These are phyloP conservation scores for Columbina picui DNA, from an alignment of 2,113 vertebrate species.

Conservation along the genomic window DNA sequence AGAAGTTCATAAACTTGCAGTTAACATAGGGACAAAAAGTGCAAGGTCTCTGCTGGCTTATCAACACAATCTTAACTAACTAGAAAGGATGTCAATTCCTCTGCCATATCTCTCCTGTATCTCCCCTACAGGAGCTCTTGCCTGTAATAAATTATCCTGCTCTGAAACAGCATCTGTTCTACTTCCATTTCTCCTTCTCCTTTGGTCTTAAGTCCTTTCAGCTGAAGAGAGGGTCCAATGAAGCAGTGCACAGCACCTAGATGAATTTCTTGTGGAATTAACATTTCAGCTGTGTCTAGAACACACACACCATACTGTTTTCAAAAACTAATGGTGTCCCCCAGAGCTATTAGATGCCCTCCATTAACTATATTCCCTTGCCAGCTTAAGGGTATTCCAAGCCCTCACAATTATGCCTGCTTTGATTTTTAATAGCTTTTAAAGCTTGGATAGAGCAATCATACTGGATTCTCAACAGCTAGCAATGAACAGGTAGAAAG, in stretches of 20 bases:
- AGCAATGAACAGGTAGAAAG: background rate
- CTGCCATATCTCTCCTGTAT: background rate
- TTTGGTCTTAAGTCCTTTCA: background rate
- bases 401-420: background rate
- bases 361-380: background rate
- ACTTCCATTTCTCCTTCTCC: background rate
- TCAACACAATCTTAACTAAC: background rate
- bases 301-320: background rate
- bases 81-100: background rate
- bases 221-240: background rate
- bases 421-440: background rate
- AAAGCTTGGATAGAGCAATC: background rate
- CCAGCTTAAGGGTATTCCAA: background rate
- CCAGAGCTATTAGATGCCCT: background rate
- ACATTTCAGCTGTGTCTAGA: background rate
- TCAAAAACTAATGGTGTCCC: background rate
- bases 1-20: background rate
- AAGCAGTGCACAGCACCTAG: background rate
- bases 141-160: background rate
- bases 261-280: background rate
- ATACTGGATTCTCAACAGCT: background rate
- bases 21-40: no score
- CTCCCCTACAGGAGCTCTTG: background rate
- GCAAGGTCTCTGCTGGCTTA: background rate
- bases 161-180: background rate